Evolutionary conservation across 2,113 vertebrate genomes (phyloP), one percentile per base, ranked within the genome.

Genomic region (Pseudopipra pipra): DNA sequence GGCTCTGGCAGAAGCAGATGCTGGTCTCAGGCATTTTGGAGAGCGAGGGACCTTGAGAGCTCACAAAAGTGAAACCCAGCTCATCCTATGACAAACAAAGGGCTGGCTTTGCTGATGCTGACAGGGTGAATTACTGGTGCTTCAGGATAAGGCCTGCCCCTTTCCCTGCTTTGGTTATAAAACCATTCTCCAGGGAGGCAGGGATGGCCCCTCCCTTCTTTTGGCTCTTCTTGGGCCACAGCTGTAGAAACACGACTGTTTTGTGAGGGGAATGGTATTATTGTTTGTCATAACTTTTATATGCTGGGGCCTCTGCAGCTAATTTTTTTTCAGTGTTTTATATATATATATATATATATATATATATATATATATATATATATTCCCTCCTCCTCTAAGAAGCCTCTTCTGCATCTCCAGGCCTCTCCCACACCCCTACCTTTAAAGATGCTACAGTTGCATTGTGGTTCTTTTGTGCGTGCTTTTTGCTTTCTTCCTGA

Each of bases 161-260:
- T 87, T 92, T 84, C 73, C 47, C 73, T 89, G 52, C 52, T 85
- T 72, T 1, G 6, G 47, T 81, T 89, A 75, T 44, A 85, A 91
- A 96, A 61, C 51, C 3, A 0, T 87, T 84, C 93, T 95, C 86
- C 49, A 27, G 93, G 87, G 87, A 96, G 44, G 41, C 39, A 47
- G 59, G 56, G 74, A 92, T 51, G 39, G 58, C 52, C 92, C 31
- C 67, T 87, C 78, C 72, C 79, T 94, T 75, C 41, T 91, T 95
- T 85, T 95, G 91, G 95, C 93, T 95, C 58, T 1, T 8, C 33
- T 95, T 37, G 72, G 74, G 77, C 66, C 66, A 54, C 91, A 95
- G 95, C 89, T 96, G 94, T 87, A 76, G 94, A 85, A 97, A 95
- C 81, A 82, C 19, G 63, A 95, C 65, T 94, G 93, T 65, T 94